Base-by-base conservation (phyloP, 2,888 invertebrate genomes). In the Diplolepis rosae region DNA sequence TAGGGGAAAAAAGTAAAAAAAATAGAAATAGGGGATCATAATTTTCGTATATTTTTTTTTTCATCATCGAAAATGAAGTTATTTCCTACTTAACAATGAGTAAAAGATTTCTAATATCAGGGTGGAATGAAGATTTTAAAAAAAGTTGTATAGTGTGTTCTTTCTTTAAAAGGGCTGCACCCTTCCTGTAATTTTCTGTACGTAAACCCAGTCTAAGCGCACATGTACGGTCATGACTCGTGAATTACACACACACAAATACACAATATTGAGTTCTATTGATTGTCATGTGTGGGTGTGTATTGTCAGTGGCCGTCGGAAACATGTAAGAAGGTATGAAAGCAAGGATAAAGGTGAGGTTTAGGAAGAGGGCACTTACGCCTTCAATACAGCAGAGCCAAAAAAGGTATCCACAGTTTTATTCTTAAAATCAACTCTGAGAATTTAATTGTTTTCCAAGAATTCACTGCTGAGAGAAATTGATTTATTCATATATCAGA, bases 81-180 rank as follows among this genome's bases (percentile, higher is more conserved):
- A 35, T 61, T 35, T 22, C 22, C 22, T 35, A 3, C 18, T 15
- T 42, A 42, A 4, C 24, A 61, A n/a, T 22, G 24, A 61, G 39
- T 2, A 39, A 61, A 61, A 24, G 39, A 39, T 39, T 39, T 39
- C 35, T 50, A 50, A 24, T 50, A 50, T 50, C 50, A 50, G 27
- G 50, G 18, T 39, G 15, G 27, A 35, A 13, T 61, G 35, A 24
- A 24, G 24, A 61, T n/a, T 61, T 61, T 61, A 39, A 61, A 24
- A 24, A 22, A 35, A 24, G 24, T 22, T 39, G 24, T 24, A 61
- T 15, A 61, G 7, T 18, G 9, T 32, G 9, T 32, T 9, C 9
- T 61, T 39, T 27, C 61, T 61, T 61, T 61, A 27, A 61, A 61
- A 39, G 61, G 61, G n/a, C 61, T 61, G 35, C 39, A 35, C 61